A percentile compares a stretch with the other conserved stretches of the same genome.
Evolutionary conservation across 2,888 invertebrate genomes (phyloP).

Genomic region (Troides aeacus): DNA sequence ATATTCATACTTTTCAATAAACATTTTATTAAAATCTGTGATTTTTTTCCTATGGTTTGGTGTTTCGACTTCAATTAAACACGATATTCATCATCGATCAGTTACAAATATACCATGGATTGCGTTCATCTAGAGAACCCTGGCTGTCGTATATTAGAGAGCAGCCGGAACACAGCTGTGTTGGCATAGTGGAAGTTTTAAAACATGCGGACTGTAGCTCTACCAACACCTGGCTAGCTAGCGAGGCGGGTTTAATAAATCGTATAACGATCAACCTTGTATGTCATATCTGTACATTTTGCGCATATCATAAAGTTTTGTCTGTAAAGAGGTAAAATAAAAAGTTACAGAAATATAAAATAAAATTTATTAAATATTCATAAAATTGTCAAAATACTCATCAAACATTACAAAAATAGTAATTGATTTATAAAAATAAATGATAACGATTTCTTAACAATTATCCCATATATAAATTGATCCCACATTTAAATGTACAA

Average conservation of each 20-base stretch:
- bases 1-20: conserved; percentile 30
- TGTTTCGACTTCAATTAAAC: too few species aligned
- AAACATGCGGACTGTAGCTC: too few species aligned
- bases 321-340: not conserved
- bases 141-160: too few species aligned
- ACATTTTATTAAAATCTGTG: conserved; percentile 28
- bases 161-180: too few species aligned
- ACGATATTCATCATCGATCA: too few species aligned
- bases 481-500: not conserved
- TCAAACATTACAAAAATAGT: not conserved
- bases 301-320: not conserved
- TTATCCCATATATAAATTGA: not conserved
- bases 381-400: not conserved
- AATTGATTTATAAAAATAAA: not conserved
- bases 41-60: conserved; percentile 1
- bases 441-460: not conserved
- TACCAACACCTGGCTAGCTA: too few species aligned
- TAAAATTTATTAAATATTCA: not conserved
- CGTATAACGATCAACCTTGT: too few species aligned
- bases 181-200: too few species aligned
- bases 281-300: too few species aligned
- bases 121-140: too few species aligned
- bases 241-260: too few species aligned
- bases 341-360: not conserved
- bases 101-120: too few species aligned